These are phyloP conservation scores for Misgurnus mizolepis DNA, from an alignment of 2,113 vertebrate species.

Conservation along the genomic window DNA sequence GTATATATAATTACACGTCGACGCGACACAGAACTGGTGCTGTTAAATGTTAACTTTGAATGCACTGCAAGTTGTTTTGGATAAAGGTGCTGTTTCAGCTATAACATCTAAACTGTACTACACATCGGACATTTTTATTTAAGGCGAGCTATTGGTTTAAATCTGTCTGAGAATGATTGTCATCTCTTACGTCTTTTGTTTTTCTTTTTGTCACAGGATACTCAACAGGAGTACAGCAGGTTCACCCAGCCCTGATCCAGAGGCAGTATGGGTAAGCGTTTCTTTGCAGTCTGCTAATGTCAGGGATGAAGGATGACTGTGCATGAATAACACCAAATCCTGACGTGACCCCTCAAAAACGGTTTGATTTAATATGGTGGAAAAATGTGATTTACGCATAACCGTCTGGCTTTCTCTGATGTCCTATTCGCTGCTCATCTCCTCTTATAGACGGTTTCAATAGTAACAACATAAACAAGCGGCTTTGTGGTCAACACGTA, in stretches of 20 bases:
- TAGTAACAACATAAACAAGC: not conserved
- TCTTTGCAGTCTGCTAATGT: slow-evolving; percentile 20
- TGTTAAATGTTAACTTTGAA: too few relatives aligned
- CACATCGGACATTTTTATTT: not conserved
- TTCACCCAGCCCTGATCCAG: slow-evolving; percentile 91
- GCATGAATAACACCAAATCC: slow-evolving; percentile 6
- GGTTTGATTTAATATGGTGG: not conserved
- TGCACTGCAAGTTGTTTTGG: too few relatives aligned
- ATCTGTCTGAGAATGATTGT: not conserved
- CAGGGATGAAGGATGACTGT: not conserved
- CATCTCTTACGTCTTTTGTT: not conserved
- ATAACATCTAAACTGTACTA: too few relatives aligned
- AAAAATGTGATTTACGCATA: slow-evolving; percentile 1
- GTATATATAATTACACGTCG: too few relatives aligned
- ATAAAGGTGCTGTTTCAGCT: too few relatives aligned
- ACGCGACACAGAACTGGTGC: too few relatives aligned
- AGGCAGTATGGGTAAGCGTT: slow-evolving; percentile 91
- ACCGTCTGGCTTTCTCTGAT: not conserved
- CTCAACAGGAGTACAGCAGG: slow-evolving; percentile 87
- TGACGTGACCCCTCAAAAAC: not conserved
- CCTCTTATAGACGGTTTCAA: not conserved
- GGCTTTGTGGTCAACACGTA: too few relatives aligned
- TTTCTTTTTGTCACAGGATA: slow-evolving; percentile 75
- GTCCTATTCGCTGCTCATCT: not conserved
- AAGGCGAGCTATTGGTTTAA: not conserved